Evolutionary conservation across 2,113 vertebrate species (phyloP).

Genomic region (Thymallus thymallus): DNA sequence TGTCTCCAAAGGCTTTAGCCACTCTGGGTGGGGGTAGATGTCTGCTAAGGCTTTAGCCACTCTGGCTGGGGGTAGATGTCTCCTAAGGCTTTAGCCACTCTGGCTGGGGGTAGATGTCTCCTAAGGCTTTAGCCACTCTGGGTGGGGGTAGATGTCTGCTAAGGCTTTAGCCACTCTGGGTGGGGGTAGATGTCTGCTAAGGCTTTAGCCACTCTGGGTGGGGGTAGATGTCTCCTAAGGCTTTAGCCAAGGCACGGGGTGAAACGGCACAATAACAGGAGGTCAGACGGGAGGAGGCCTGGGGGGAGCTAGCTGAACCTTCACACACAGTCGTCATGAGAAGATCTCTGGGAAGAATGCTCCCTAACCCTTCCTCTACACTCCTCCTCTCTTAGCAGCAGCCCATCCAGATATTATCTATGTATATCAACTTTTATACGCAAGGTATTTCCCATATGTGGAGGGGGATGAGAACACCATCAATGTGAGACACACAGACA

Average conservation of each 20-base stretch:
- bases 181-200: conserved; percentile 37
- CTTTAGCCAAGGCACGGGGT: conserved; percentile 57
- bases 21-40: conserved; percentile 30
- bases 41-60: conserved; percentile 31
- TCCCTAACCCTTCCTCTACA: conserved; percentile 29
- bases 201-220: conserved; percentile 12
- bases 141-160: conserved; percentile 29
- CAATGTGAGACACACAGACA: background rate
- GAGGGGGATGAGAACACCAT: background rate
- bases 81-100: conserved; percentile 30
- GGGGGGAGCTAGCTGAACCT: conserved; percentile 16
- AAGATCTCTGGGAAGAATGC: conserved; percentile 55
- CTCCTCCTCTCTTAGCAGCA: conserved; percentile 38
- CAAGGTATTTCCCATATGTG: background rate
- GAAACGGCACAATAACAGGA: conserved; percentile 67
- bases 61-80: conserved; percentile 29
- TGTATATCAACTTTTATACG: background rate
- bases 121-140: conserved; percentile 29
- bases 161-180: conserved; percentile 35
- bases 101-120: conserved; percentile 30
- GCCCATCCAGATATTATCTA: background rate
- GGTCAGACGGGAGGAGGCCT: conserved; percentile 29
- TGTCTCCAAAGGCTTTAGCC: conserved; percentile 31
- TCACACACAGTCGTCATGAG: conserved; percentile 59
- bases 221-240: conserved; percentile 43